Conservation (phyloP, 2,888 invertebrate species). For the Pheosia tremula region DNA sequence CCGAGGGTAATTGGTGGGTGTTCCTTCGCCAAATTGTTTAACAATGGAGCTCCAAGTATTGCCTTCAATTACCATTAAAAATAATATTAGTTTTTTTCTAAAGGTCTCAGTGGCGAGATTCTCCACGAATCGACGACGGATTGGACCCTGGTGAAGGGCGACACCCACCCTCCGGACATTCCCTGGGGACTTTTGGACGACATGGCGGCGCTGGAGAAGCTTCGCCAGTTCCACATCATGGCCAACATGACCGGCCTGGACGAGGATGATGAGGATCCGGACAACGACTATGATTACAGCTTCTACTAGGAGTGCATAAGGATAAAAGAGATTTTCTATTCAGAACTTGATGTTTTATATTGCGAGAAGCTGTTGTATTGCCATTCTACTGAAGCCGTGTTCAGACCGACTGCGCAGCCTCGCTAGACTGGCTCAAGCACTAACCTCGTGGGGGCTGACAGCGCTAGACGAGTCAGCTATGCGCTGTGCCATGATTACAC, state of each 20-base stretch:
- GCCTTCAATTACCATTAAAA: too few species aligned
- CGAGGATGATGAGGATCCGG: conserved; percentile 57
- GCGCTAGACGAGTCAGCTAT: too few species aligned
- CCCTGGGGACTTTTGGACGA: conserved; percentile 54
- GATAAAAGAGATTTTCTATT: conserved; percentile 23
- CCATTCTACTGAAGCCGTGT: too few species aligned
- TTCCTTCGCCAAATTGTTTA: too few species aligned
- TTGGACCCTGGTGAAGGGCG: conserved; percentile 58
- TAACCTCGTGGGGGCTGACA: too few species aligned
- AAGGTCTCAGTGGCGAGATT: conserved; percentile 67
- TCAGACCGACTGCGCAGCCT: too few species aligned
- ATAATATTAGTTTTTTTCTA: neutral
- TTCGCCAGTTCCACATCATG: conserved; percentile 64
- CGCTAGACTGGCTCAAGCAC: too few species aligned
- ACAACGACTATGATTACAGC: conserved; percentile 70
- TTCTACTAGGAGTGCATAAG: conserved; percentile 60
- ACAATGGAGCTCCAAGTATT: too few species aligned
- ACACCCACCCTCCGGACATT: conserved; percentile 50
- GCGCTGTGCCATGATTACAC: too few species aligned
- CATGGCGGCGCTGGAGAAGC: conserved; percentile 59
- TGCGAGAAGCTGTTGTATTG: too few species aligned
- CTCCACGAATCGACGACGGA: conserved; percentile 65
- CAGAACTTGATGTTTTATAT: too few species aligned
- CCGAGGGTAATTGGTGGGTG: too few species aligned
- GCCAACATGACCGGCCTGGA: conserved; percentile 59